phyloP scores from a whole-genome alignment of 2,888 invertebrate genomes.

The Melangyna quadrimaculata region DNA sequence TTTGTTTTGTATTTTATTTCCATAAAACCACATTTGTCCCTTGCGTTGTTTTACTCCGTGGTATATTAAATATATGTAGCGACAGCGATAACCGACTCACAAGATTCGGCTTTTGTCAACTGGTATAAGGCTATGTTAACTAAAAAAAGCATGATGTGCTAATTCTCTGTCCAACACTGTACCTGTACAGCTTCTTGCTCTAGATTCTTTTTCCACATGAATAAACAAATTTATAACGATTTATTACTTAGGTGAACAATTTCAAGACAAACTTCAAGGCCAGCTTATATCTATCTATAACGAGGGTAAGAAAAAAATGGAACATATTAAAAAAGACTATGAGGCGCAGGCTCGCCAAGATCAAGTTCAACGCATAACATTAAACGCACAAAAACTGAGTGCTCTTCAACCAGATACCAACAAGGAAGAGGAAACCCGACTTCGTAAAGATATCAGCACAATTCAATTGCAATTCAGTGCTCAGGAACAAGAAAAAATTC shows the following conservation, averaged over 20 bases:
- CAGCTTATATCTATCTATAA: slow-evolving; percentile 81
- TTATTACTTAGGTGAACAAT: slow-evolving; percentile 73
- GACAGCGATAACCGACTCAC: too few relatives aligned
- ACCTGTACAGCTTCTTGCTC: too few relatives aligned
- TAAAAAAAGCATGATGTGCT: too few relatives aligned
- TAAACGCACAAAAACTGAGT: slow-evolving; percentile 81
- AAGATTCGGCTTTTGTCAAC: too few relatives aligned
- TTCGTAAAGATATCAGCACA: slow-evolving; percentile 82
- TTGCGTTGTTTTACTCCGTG: too few relatives aligned
- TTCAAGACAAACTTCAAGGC: slow-evolving; percentile 80
- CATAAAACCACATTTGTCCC: too few relatives aligned
- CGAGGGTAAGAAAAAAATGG: slow-evolving; percentile 81
- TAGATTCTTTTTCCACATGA: neutral
- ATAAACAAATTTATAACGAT: neutral
- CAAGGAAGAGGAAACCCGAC: slow-evolving; percentile 81
- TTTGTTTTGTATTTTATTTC: too few relatives aligned
- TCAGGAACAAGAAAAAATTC: slow-evolving; percentile 76
- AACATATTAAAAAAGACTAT: slow-evolving; percentile 79
- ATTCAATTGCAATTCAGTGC: slow-evolving; percentile 79
- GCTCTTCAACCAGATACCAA: slow-evolving; percentile 81
- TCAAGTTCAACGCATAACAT: slow-evolving; percentile 80
- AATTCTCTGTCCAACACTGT: too few relatives aligned
- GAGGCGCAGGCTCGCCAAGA: slow-evolving; percentile 80
- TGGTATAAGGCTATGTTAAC: too few relatives aligned
- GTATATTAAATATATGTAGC: too few relatives aligned